A percentile compares a stretch with the other conserved stretches of the same genome.
Conservation (phyloP, 2,888 invertebrate species). For the Dione juno region DNA sequence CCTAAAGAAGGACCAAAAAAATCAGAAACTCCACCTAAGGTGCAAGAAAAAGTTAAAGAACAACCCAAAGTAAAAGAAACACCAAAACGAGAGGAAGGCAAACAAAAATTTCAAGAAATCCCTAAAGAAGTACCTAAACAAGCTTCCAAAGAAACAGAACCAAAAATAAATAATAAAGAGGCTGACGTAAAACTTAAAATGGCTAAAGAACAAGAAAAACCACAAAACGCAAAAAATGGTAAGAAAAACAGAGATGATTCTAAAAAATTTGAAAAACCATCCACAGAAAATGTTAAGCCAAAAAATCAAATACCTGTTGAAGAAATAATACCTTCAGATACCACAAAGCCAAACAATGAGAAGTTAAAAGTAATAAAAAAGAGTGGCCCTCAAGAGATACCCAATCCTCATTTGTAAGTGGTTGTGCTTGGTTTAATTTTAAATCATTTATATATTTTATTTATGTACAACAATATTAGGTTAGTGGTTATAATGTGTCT, state of each 20-base stretch:
- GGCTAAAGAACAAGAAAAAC: not conserved
- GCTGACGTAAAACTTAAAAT: conserved; percentile 44
- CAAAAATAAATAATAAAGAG: conserved; percentile 47
- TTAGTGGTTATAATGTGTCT: not conserved
- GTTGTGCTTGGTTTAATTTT: conserved; percentile 33
- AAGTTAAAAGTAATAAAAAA: conserved; percentile 85
- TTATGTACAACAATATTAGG: conserved; percentile 16
- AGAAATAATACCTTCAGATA: conserved; percentile 82
- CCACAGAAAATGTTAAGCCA: conserved; percentile 30
- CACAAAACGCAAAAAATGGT: not conserved
- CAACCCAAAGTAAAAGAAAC: conserved; percentile 40
- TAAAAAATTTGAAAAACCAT: not conserved
- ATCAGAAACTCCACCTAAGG: conserved; percentile 44
- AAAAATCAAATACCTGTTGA: conserved; percentile 75
- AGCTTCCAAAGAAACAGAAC: conserved; percentile 49
- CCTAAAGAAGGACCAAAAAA: conserved; percentile 39
- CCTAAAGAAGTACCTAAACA: conserved; percentile 42
- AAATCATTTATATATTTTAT: conserved; percentile 3
- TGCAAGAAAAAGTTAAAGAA: conserved; percentile 42
- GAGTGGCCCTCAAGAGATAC: conserved; percentile 80
- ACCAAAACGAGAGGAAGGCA: conserved; percentile 36
- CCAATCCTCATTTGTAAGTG: conserved; percentile 63
- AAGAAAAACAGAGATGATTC: not conserved
- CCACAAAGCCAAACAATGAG: conserved; percentile 77
- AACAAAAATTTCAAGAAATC: conserved; percentile 40